These are phyloP conservation scores for Melieria crassipennis DNA, from an alignment of 2,888 invertebrate species.

Conservation along the genomic window DNA sequence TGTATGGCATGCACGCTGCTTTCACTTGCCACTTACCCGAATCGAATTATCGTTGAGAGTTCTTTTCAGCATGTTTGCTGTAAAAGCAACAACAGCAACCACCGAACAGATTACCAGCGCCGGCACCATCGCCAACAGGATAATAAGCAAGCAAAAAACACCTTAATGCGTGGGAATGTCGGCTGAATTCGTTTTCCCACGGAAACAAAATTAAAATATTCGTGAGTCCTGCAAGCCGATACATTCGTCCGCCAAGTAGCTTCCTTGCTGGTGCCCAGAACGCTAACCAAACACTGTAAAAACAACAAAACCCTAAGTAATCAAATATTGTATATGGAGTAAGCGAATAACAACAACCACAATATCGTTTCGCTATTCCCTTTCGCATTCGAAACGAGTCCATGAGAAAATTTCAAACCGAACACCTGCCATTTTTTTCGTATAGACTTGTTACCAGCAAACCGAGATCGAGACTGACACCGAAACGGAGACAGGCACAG, in stretches of 20 bases:
- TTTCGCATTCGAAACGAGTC: constrained; percentile 28
- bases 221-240: constrained; percentile 35
- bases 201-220: constrained; percentile 45
- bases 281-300: constrained; percentile 26
- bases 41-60: too few relatives aligned
- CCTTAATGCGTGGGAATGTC: constrained; percentile 57
- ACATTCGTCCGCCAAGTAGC: constrained; percentile 6
- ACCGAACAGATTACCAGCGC: background rate
- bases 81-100: constrained; percentile 14
- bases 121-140: constrained; percentile 13
- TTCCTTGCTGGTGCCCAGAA: background rate
- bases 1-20: too few relatives aligned
- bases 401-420: constrained; percentile 61
- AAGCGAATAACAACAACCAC: constrained; percentile 26
- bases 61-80: too few relatives aligned
- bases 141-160: constrained; percentile 26
- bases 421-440: constrained; percentile 65
- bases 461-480: background rate
- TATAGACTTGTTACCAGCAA: constrained; percentile 45
- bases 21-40: too few relatives aligned
- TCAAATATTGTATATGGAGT: constrained; percentile 13
- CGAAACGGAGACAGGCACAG: constrained; percentile 19
- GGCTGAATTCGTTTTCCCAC: constrained; percentile 56
- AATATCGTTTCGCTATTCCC: constrained; percentile 29
- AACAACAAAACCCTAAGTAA: constrained; percentile 41